Percentiles rank a stretch among this genome's conserved stretches.
Evolutionary conservation across 2,888 invertebrate species (phyloP).

Genomic region (Polydrusus cervinus): DNA sequence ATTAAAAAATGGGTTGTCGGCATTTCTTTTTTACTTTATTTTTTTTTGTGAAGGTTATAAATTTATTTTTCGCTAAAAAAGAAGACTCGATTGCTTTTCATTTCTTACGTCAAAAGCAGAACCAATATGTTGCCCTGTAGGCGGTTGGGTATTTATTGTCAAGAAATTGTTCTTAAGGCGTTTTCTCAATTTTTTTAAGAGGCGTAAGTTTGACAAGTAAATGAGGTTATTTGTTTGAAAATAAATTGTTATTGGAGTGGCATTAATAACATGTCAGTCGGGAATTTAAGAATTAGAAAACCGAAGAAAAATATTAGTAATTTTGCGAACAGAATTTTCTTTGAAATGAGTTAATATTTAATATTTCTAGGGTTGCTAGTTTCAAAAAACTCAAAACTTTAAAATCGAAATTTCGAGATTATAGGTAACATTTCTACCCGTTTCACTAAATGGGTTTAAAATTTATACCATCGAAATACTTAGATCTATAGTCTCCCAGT

Average conservation of each 20-base stretch:
- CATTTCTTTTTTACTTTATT: slow-evolving; percentile 20
- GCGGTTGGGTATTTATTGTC: slow-evolving; percentile 13
- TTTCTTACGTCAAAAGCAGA: slow-evolving; percentile 16
- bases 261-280: background rate
- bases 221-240: background rate
- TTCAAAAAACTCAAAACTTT: too few relatives aligned
- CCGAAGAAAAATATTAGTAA: too few relatives aligned
- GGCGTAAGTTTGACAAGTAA: background rate
- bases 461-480: too few relatives aligned
- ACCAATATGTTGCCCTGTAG: slow-evolving; percentile 8
- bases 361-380: too few relatives aligned
- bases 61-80: slow-evolving; percentile 16
- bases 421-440: too few relatives aligned
- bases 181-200: background rate
- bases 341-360: background rate
- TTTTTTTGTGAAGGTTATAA: slow-evolving; percentile 26
- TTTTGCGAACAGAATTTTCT: background rate
- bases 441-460: too few relatives aligned
- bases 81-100: slow-evolving; percentile 6
- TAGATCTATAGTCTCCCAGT: too few relatives aligned
- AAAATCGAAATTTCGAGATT: too few relatives aligned
- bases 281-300: too few relatives aligned
- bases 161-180: background rate
- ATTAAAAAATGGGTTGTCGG: slow-evolving; percentile 35
- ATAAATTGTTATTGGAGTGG: background rate